phyloP scores from a whole-genome alignment of 2,888 invertebrate genomes.

The Eilema sororculum region DNA sequence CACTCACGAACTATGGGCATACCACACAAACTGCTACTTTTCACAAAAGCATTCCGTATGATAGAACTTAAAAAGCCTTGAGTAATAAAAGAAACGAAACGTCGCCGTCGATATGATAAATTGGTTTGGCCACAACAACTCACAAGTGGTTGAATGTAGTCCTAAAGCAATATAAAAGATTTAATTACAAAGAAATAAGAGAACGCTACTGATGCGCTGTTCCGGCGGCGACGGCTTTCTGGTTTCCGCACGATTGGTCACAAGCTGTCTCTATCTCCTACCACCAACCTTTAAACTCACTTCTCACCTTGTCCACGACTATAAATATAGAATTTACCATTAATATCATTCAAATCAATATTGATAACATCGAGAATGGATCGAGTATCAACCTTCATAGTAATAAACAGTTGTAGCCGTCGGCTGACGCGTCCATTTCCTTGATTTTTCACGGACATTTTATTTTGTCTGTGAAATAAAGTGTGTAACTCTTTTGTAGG shows the following conservation, averaged over 20 bases:
- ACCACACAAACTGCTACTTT: background rate
- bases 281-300: constrained; percentile 35
- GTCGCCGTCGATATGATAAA: background rate
- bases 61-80: background rate
- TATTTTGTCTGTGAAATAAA: constrained; percentile 63
- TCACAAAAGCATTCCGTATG: background rate
- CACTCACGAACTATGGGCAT: background rate
- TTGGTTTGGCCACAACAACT: background rate
- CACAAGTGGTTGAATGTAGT: constrained; percentile 7
- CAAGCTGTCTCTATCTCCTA: constrained; percentile 35
- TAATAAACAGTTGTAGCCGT: constrained; percentile 29
- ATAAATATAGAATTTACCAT: background rate
- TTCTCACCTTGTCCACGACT: constrained; percentile 21
- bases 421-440: constrained; percentile 36
- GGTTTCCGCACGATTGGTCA: constrained; percentile 59
- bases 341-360: background rate
- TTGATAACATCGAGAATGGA: constrained; percentile 12
- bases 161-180: constrained; percentile 30
- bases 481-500: constrained; percentile 60
- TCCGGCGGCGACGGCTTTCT: constrained; percentile 29
- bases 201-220: constrained; percentile 26
- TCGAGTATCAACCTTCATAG: constrained; percentile 37
- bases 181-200: constrained; percentile 39
- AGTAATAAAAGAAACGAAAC: background rate
- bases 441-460: constrained; percentile 61